Conservation (phyloP, 2,797 vertebrate species). For the Chloroceryle amazona region DNA sequence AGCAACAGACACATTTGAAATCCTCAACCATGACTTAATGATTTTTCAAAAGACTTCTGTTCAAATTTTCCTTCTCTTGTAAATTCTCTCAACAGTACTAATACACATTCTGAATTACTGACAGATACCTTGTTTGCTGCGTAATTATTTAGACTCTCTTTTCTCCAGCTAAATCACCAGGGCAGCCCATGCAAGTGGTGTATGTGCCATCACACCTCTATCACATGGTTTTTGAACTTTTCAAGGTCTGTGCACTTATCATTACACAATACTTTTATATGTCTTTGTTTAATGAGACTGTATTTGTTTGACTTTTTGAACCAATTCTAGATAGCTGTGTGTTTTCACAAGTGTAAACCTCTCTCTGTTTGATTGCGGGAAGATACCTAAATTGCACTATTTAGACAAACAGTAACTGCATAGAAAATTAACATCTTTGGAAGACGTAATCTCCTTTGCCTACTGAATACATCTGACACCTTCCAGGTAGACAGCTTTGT, state of each 20-base stretch:
- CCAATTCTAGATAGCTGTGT: not conserved
- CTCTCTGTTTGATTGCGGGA: not conserved
- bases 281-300: not conserved
- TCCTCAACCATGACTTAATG: not conserved
- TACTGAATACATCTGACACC: not conserved
- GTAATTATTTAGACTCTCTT: slow-evolving; percentile 55
- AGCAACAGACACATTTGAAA: not conserved
- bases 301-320: not conserved
- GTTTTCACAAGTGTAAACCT: not conserved
- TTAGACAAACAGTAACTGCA: not conserved
- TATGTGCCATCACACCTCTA: slow-evolving; percentile 98
- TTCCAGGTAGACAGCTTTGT: not conserved
- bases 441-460: not conserved
- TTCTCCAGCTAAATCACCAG: slow-evolving; percentile 87
- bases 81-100: not conserved
- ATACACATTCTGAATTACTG: not conserved
- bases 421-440: not conserved
- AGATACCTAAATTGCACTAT: not conserved
- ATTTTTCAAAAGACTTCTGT: not conserved
- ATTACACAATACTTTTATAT: slow-evolving; percentile 29
- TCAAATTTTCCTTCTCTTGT: not conserved
- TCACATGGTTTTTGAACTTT: slow-evolving; percentile 99
- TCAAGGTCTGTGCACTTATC: slow-evolving; percentile 89
- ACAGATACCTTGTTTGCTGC: not conserved
- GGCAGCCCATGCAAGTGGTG: slow-evolving; percentile 89